Conservation (phyloP, 2,888 invertebrate genomes). For the Callimorpha dominula region DNA sequence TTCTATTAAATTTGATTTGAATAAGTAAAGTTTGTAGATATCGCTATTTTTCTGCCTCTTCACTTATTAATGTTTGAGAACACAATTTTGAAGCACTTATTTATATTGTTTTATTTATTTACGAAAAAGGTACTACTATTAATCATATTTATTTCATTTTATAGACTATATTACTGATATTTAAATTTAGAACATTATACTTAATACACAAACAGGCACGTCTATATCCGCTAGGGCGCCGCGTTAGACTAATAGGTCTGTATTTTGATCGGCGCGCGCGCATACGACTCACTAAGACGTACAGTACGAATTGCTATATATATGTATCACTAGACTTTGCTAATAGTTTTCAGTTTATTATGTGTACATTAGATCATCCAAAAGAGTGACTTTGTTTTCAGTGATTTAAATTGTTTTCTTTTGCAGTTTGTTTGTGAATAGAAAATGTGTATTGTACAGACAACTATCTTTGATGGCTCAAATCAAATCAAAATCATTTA, state of each 20-base stretch:
- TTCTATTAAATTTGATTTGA: neutral
- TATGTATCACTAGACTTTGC: slow-evolving; percentile 7
- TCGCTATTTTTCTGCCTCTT: neutral
- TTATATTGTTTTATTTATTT: neutral
- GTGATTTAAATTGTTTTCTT: neutral
- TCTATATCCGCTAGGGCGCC: slow-evolving; percentile 39
- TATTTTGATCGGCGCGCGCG: slow-evolving; percentile 48
- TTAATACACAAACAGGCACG: slow-evolving; percentile 30
- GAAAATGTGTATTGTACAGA: neutral
- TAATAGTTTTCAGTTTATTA: slow-evolving; percentile 1
- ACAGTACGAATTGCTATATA: slow-evolving; percentile 5
- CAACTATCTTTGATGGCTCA: neutral
- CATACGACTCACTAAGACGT: slow-evolving; percentile 19
- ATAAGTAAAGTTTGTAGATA: neutral
- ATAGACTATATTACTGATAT: neutral
- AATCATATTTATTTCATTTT: neutral
- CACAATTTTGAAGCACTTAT: neutral
- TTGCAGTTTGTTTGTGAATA: neutral
- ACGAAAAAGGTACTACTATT: neutral
- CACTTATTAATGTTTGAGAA: neutral
- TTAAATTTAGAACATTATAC: slow-evolving; percentile 13
- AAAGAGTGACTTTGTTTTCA: neutral
- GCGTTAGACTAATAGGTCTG: slow-evolving; percentile 43
- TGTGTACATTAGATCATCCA: slow-evolving; percentile 6
- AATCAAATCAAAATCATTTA: too few species aligned